A percentile compares a stretch with the other conserved stretches of the same genome.
phyloP scores from a whole-genome alignment of 2,797 vertebrate genomes.

The Falco rusticolus region DNA sequence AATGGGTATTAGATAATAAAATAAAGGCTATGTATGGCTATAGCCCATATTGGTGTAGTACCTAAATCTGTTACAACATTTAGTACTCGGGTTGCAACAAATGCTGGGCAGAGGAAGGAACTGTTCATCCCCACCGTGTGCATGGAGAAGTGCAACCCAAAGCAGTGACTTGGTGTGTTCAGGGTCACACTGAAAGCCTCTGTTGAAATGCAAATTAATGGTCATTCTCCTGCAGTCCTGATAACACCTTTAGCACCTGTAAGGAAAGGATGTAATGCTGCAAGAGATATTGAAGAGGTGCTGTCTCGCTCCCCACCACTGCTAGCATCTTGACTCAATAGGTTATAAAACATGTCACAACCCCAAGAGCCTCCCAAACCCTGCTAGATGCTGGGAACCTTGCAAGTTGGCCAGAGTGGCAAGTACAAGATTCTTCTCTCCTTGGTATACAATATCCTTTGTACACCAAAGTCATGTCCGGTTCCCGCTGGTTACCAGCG shows the following conservation, averaged over 20 bases:
- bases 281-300: not conserved
- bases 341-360: not conserved
- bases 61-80: not conserved
- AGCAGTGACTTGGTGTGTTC: not conserved
- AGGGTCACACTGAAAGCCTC: not conserved
- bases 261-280: not conserved
- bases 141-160: not conserved
- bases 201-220: not conserved
- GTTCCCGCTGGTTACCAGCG: not conserved
- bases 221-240: not conserved
- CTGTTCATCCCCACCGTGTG: not conserved
- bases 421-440: not conserved
- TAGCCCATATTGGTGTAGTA: not conserved
- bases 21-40: not conserved
- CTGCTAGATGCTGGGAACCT: not conserved
- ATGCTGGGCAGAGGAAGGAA: not conserved
- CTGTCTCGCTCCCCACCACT: not conserved
- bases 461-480: not conserved
- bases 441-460: not conserved
- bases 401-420: fast-evolving
- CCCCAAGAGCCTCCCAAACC: not conserved
- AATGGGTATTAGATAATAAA: not conserved
- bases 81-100: not conserved
- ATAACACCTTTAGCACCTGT: not conserved
- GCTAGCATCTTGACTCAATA: not conserved